Conservation (phyloP, 2,888 invertebrate genomes). For the Pterostichus madidus region DNA sequence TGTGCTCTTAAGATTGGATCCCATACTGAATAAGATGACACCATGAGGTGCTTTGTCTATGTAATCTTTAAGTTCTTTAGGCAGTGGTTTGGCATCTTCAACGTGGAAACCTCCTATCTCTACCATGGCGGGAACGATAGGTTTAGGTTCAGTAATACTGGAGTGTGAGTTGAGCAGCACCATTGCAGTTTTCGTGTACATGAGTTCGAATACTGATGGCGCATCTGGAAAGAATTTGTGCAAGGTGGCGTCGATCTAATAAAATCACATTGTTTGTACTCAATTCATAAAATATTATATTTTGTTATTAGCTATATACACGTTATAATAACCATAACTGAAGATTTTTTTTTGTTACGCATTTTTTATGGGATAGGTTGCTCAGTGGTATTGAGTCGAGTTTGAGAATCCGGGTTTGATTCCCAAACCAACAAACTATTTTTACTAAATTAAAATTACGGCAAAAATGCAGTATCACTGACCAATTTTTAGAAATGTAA, state of each 20-base stretch:
- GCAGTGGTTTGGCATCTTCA: conserved; percentile 70
- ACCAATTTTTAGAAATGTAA: no score
- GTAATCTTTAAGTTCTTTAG: conserved; percentile 78
- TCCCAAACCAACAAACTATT: no score
- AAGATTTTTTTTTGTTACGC: no score
- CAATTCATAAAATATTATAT: no score
- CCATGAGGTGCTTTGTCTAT: conserved; percentile 79
- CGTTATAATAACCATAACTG: no score
- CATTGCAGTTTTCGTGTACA: conserved; percentile 70
- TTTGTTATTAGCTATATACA: no score
- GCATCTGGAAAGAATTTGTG: conserved; percentile 72
- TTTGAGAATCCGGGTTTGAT: no score
- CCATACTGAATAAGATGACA: conserved; percentile 81
- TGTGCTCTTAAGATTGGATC: conserved; percentile 80
- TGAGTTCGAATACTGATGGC: conserved; percentile 68
- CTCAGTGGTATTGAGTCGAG: no score
- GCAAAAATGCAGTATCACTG: no score
- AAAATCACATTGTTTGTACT: background rate
- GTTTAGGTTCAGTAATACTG: conserved; percentile 77
- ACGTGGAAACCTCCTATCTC: conserved; percentile 81
- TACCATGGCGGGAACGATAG: conserved; percentile 79
- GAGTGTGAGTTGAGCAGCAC: conserved; percentile 76
- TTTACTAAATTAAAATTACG: no score
- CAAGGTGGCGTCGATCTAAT: conserved; percentile 68
- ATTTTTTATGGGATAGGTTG: no score